These are phyloP conservation scores for Pherbina coryleti DNA, from an alignment of 2,888 invertebrate genomes.

Conservation along the genomic window DNA sequence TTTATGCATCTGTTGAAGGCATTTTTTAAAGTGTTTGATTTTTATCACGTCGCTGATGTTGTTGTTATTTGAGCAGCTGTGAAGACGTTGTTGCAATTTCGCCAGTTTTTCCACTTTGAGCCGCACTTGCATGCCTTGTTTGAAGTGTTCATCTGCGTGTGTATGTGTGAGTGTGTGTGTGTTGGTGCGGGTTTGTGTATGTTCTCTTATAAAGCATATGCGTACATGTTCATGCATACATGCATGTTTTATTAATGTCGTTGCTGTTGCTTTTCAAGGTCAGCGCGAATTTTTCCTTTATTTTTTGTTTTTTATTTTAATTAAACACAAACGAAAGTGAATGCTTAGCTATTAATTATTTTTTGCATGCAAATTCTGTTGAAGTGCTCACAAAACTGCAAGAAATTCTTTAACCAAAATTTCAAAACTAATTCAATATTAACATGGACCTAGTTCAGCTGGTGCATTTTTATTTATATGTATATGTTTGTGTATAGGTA, in stretches of 20 bases:
- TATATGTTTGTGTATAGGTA: too few species aligned
- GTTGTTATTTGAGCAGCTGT: neutral
- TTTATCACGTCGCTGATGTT: neutral
- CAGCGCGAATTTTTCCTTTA: too few species aligned
- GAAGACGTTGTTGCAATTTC: neutral
- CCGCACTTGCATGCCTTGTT: neutral
- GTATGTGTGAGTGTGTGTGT: constrained; percentile 15
- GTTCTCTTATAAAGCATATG: neutral
- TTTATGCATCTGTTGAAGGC: neutral
- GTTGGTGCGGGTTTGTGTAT: constrained; percentile 3
- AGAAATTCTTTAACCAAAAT: too few species aligned
- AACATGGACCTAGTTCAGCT: too few species aligned
- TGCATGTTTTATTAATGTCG: neutral
- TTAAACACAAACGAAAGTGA: too few species aligned
- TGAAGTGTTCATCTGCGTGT: neutral
- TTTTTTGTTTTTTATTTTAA: too few species aligned
- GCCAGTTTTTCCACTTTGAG: neutral
- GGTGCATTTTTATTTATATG: too few species aligned
- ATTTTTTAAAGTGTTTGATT: neutral
- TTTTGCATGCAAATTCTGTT: too few species aligned
- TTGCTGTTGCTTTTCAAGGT: too few species aligned
- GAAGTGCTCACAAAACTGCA: too few species aligned
- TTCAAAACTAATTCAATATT: too few species aligned
- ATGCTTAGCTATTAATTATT: too few species aligned
- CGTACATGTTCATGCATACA: neutral